Conservation (phyloP, 1,140 invertebrate genomes). For the Zeugodacus cucurbitae region DNA sequence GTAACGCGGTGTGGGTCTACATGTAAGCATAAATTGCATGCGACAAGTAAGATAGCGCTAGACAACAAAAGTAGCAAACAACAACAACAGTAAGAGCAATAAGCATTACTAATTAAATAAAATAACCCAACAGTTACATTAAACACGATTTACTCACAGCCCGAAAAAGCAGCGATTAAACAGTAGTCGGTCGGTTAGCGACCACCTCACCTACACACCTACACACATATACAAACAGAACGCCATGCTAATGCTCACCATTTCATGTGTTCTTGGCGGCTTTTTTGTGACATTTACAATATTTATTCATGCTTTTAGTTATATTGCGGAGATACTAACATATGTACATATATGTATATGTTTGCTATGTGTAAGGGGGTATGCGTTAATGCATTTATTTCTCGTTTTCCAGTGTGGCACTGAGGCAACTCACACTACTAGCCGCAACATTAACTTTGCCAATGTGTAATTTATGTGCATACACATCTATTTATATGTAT, state of each 20-base stretch:
- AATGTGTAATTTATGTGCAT: neutral
- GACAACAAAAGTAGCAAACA: neutral
- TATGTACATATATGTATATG: neutral
- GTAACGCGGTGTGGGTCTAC: neutral
- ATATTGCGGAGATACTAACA: neutral
- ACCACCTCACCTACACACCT: neutral
- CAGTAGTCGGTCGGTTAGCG: neutral
- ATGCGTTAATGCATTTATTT: neutral
- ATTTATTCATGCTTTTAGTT: slow-evolving; percentile 6
- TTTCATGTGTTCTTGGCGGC: neutral
- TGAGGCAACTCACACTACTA: neutral
- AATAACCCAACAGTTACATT: slow-evolving; percentile 33
- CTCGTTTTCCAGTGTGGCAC: neutral
- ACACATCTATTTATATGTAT: neutral
- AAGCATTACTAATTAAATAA: slow-evolving; percentile 30
- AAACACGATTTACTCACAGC: slow-evolving; percentile 14
- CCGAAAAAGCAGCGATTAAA: neutral
- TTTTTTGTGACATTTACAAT: slow-evolving; percentile 41
- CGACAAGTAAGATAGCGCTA: neutral
- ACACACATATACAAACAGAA: neutral
- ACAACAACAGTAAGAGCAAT: neutral
- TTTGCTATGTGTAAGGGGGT: neutral
- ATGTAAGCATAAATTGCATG: slow-evolving; percentile 22
- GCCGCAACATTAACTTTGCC: neutral
- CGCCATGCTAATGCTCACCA: neutral